These are phyloP conservation scores for Cyanoderma ruficeps DNA, from an alignment of 2,113 vertebrate genomes.

Conservation along the genomic window DNA sequence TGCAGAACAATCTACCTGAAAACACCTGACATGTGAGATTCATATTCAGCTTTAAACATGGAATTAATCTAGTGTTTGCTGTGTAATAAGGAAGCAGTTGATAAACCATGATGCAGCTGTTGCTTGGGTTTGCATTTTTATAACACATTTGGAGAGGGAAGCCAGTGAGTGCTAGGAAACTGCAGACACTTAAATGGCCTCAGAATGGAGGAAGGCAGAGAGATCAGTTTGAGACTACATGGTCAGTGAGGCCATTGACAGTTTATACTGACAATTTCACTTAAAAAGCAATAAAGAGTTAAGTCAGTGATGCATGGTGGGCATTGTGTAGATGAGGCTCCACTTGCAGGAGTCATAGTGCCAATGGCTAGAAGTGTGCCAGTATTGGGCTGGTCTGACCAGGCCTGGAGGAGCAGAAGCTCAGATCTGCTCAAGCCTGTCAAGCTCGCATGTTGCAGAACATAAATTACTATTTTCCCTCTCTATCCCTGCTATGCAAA, in stretches of 20 bases:
- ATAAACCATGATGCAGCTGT: not conserved
- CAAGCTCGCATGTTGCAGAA: not conserved
- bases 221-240: not conserved
- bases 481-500: not conserved
- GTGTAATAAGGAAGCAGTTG: not conserved
- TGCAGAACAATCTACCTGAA: not conserved
- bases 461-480: not conserved
- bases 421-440: not conserved
- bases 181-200: not conserved
- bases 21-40: not conserved
- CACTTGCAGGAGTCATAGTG: not conserved
- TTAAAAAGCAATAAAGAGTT: not conserved
- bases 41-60: not conserved
- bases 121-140: not conserved
- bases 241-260: not conserved
- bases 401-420: not conserved
- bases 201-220: not conserved
- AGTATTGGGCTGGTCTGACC: not conserved
- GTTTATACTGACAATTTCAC: not conserved
- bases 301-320: not conserved
- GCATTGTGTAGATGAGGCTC: accelerated
- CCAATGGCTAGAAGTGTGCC: not conserved
- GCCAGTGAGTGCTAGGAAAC: accelerated
- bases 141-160: not conserved
- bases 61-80: not conserved